A percentile compares a stretch with the other conserved stretches of the same genome.
Conservation (phyloP, 2,888 invertebrate genomes). For the Drosophila differens region DNA sequence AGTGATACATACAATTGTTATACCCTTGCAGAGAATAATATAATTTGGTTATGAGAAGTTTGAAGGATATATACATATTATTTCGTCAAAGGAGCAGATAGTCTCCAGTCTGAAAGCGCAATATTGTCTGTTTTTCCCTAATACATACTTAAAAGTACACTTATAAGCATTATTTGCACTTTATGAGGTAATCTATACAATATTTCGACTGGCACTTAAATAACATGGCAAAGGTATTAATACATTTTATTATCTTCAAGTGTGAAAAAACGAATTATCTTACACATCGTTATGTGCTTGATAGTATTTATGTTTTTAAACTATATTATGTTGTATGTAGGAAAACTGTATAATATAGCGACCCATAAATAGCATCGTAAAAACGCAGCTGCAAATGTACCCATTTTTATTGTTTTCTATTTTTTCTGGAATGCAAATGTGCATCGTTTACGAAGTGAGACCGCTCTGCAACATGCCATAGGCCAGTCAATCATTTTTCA, state of each 20-base stretch:
- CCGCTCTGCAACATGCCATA: constrained; percentile 46
- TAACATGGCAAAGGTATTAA: neutral
- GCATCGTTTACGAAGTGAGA: constrained; percentile 69
- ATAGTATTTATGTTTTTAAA: neutral
- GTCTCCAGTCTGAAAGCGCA: too few species aligned
- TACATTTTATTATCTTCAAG: neutral
- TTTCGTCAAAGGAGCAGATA: neutral
- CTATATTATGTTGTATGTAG: neutral
- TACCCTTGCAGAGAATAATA: neutral
- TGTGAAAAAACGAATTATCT: neutral
- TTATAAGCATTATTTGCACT: neutral
- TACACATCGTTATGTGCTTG: constrained; percentile 8
- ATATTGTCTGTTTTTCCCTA: too few species aligned
- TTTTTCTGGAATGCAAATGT: constrained; percentile 57
- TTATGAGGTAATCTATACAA: neutral
- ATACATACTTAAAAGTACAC: neutral
- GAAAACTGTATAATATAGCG: neutral
- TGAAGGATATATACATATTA: neutral
- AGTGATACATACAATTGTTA: neutral
- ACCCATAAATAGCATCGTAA: constrained; percentile 33
- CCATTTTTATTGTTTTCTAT: constrained; percentile 42
- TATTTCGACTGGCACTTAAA: neutral
- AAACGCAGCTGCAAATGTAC: constrained; percentile 53
- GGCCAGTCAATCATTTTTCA: constrained; percentile 73
- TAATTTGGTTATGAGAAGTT: neutral